phyloP scores from a whole-genome alignment of 1,140 invertebrate genomes.

The Drosophila quadrilineata region DNA sequence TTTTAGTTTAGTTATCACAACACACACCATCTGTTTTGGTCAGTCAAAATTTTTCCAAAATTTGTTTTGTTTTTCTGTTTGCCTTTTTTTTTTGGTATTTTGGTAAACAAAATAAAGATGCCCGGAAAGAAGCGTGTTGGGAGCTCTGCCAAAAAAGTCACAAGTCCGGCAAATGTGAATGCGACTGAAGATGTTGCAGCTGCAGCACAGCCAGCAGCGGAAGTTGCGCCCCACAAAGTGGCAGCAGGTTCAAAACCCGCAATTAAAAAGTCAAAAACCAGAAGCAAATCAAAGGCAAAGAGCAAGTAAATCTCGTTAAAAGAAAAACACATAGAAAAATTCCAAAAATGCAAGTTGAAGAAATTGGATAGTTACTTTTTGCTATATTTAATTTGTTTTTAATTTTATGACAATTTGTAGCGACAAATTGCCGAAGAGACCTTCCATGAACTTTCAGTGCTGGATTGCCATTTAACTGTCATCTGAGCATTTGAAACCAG shows the following conservation, averaged over 20 bases:
- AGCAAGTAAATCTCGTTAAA: constrained; percentile 3
- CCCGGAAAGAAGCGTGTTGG: constrained; percentile 20
- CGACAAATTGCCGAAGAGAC: too few species aligned
- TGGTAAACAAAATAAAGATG: constrained; percentile 2
- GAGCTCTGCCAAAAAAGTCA: constrained; percentile 3
- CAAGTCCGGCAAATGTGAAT: not conserved
- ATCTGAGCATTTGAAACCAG: too few species aligned
- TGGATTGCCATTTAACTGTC: too few species aligned
- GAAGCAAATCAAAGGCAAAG: constrained; percentile 14
- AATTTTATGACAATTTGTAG: too few species aligned
- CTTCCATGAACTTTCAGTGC: too few species aligned
- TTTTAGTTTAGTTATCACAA: too few species aligned
- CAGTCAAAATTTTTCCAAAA: constrained; percentile 1
- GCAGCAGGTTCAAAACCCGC: not conserved
- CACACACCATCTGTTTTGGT: constrained; percentile 10
- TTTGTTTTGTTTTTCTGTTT: not conserved
- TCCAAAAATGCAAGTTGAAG: not conserved
- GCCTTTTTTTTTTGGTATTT: not conserved
- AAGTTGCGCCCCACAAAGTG: not conserved
- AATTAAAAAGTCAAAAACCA: constrained; percentile 4
- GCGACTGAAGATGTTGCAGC: not conserved
- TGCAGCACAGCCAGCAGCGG: not conserved
- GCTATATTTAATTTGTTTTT: too few species aligned
- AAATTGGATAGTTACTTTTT: too few species aligned
- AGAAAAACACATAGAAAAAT: not conserved